Evolutionary conservation across 2,797 vertebrate species (phyloP).

Genomic region (Trichosurus vulpecula): DNA sequence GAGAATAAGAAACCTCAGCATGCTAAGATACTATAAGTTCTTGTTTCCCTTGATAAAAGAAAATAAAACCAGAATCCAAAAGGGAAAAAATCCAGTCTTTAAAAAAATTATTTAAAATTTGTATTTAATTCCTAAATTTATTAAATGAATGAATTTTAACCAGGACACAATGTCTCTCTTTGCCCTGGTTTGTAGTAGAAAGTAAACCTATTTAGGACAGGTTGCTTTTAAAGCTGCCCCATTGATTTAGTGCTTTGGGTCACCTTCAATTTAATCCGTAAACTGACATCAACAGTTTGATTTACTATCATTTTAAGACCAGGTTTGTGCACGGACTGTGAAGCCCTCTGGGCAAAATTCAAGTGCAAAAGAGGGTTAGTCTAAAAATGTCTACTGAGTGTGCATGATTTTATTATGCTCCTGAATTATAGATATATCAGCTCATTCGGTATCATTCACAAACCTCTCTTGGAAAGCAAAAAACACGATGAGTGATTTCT

Average conservation of each 20-base stretch:
- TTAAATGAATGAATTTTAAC: not conserved
- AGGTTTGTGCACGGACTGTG: slow-evolving; percentile 54
- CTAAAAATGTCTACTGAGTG: slow-evolving; percentile 53
- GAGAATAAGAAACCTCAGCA: not conserved
- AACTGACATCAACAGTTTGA: slow-evolving; percentile 63
- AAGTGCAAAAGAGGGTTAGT: slow-evolving; percentile 56
- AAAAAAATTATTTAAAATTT: not conserved
- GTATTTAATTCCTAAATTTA: not conserved
- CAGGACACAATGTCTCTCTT: not conserved
- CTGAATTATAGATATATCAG: slow-evolving; percentile 60
- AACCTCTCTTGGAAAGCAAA: slow-evolving; percentile 47
- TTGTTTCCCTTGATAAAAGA: not conserved
- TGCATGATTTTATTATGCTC: slow-evolving; percentile 64
- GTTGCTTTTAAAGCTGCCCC: slow-evolving; percentile 45
- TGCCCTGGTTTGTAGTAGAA: slow-evolving; percentile 32
- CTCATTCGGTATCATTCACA: slow-evolving; percentile 58
- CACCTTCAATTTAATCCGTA: slow-evolving; percentile 72
- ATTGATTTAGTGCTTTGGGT: slow-evolving; percentile 58
- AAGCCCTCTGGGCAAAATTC: slow-evolving; percentile 68
- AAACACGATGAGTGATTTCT: slow-evolving; percentile 48
- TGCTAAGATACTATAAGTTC: not conserved
- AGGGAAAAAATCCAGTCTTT: not conserved
- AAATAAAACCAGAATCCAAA: slow-evolving; percentile 1
- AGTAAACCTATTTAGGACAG: slow-evolving; percentile 27
- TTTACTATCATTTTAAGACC: slow-evolving; percentile 66